Conservation (phyloP, 64 coral and sea anemone genomes). For the Astreopora myriophthalma region DNA sequence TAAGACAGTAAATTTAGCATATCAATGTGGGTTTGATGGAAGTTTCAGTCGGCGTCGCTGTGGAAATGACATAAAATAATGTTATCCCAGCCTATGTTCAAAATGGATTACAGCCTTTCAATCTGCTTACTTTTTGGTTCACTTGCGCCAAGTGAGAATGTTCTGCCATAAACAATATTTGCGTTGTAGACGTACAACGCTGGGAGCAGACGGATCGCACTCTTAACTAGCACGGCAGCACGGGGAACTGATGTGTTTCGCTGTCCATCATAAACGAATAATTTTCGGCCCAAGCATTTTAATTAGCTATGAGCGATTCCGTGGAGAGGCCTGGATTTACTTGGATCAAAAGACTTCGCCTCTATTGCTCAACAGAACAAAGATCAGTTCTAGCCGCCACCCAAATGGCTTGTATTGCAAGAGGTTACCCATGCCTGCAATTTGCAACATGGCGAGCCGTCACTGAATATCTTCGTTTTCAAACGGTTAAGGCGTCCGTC, state of each 20-base stretch:
- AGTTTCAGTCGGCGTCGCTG: not conserved
- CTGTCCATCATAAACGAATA: no score
- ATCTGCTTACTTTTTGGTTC: slow-evolving; percentile 24
- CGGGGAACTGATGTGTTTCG: no score
- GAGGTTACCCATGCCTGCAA: not conserved
- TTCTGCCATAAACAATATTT: not conserved
- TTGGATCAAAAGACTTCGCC: not conserved
- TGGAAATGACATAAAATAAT: not conserved
- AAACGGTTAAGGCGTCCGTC: not conserved
- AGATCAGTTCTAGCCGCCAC: not conserved
- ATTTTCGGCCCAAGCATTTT: not conserved
- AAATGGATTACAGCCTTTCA: not conserved
- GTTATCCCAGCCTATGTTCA: not conserved
- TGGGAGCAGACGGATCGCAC: not conserved
- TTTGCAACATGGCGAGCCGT: not conserved
- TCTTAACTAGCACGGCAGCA: no score
- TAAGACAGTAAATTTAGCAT: slow-evolving; percentile 39
- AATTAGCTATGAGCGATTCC: not conserved
- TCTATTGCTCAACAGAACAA: not conserved
- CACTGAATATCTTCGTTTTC: not conserved
- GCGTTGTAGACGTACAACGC: not conserved
- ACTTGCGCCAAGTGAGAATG: not conserved
- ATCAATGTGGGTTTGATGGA: not conserved
- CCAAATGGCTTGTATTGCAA: not conserved
- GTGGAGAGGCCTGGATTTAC: not conserved